Evolutionary conservation across 2,113 vertebrate genomes (phyloP).

Genomic region (Lethenteron reissneri): DNA sequence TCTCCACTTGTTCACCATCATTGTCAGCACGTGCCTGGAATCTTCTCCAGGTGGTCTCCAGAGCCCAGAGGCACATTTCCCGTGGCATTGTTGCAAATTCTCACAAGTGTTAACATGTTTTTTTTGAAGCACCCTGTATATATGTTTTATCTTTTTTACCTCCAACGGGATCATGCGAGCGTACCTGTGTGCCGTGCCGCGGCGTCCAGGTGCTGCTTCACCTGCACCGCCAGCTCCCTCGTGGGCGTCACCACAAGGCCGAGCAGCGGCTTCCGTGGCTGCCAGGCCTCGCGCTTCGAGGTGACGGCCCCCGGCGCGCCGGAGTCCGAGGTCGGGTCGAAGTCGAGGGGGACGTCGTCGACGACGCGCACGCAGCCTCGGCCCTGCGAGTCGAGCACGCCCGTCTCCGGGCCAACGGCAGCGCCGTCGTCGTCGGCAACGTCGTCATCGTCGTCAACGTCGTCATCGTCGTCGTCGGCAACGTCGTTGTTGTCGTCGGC

Average conservation of each 20-base stretch:
- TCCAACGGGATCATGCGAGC: not conserved
- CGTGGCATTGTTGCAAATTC: not conserved
- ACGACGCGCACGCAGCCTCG: conserved; percentile 19
- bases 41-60: no score
- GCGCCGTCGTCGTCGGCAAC: conserved; percentile 10
- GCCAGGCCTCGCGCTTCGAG: no score
- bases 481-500: conserved; percentile 9
- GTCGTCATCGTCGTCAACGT: conserved; percentile 11
- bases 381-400: conserved; percentile 9
- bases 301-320: no score
- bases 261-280: conserved; percentile 32
- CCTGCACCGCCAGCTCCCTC: conserved; percentile 78
- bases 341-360: conserved; percentile 18
- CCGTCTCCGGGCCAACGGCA: no score
- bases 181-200: conserved; percentile 58
- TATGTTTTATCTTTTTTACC: no score
- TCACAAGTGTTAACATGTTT: not conserved
- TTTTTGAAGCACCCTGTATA: no score
- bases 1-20: no score
- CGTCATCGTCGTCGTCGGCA: conserved; percentile 11
- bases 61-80: no score
- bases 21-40: no score
- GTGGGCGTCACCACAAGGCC: conserved; percentile 77
- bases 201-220: conserved; percentile 81
- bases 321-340: not conserved